Evolutionary conservation across 2,888 invertebrate genomes (phyloP), one percentile per base, ranked within the genome.

Genomic region (Cryptocheilus praepositus): DNA sequence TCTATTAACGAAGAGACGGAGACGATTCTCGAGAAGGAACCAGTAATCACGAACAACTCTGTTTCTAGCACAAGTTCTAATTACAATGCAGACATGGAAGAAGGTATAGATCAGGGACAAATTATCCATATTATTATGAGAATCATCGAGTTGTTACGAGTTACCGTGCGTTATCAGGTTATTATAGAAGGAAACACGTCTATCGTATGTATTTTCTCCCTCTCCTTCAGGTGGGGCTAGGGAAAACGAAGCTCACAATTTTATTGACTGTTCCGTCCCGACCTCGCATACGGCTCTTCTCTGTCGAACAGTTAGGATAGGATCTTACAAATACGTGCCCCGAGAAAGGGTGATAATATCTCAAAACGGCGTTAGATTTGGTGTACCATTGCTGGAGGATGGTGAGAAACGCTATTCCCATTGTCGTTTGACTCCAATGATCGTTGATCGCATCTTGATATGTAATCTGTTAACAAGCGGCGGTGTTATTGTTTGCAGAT

Each of bases 291-390:
- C 92, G n/a, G 89, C 91, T 55, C 83, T 95, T 13, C 89, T 90
- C 18, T 96, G 96, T 87, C 92, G 95, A 76, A 94, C 95, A 19
- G 93, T 97, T 64, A 91, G 96, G 74, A 94, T 97, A 85, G 97
- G 97, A 46, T 95, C 96, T 16, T 95, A 95, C 86, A 93, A 94
- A 89, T 95, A 94, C 83, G 91, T 93, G 75, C 94, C 95, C 25
- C 91, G 91, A 69, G 94, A 95, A 85, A 92, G 93, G 88, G 94
- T 96, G 88, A 85, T 91, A 70, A 83, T 91, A 55, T 89, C 90
- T 2, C 81, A 89, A 22, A 83, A 81, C 67, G 90, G 90, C 49
- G 81, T 92, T 49, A 86, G 85, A 73, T 85, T 91, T 43, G 81
- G 81, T 44, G 87, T 91, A 55, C 90, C 91, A 58, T 81, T 89